A percentile compares a stretch with the other conserved stretches of the same genome.
Conservation (phyloP, 2,888 invertebrate genomes). For the Athalia rosae region DNA sequence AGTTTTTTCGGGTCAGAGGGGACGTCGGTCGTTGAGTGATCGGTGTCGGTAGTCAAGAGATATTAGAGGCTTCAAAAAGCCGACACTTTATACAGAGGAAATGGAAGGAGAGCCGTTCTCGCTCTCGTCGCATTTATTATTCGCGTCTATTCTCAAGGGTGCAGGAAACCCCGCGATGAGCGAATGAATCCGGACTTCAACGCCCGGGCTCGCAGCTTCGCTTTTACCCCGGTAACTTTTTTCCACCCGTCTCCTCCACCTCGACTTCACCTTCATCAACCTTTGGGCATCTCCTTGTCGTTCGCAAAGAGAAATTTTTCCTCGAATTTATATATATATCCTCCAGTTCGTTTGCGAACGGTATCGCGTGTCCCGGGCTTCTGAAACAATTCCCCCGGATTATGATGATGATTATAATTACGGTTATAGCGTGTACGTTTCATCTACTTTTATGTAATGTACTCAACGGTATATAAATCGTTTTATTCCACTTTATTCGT, state of each 20-base stretch:
- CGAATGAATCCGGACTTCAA: conserved; percentile 26
- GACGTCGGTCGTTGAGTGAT: conserved; percentile 24
- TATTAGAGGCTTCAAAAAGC: conserved; percentile 37
- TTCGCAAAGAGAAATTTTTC: not conserved
- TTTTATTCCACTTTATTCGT: too few relatives aligned
- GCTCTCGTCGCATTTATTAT: conserved; percentile 38
- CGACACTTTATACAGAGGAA: conserved; percentile 1
- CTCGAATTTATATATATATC: not conserved
- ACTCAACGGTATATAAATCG: too few relatives aligned
- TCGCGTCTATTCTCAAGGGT: conserved; percentile 27
- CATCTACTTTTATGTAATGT: too few relatives aligned
- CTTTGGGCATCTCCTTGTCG: not conserved
- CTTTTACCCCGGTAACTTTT: not conserved
- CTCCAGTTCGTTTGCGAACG: not conserved
- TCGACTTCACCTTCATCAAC: not conserved
- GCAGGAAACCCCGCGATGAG: conserved; percentile 4
- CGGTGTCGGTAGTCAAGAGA: conserved; percentile 40
- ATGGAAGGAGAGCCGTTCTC: not conserved
- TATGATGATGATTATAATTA: too few relatives aligned
- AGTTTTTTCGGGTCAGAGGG: not conserved
- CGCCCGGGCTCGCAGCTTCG: not conserved
- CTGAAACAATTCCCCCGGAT: too few relatives aligned
- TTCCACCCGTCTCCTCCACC: too few relatives aligned
- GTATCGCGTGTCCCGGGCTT: too few relatives aligned
- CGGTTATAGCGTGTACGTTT: too few relatives aligned